These are phyloP conservation scores for Sarcophaga carnaria DNA, from an alignment of 2,888 invertebrate species.

Conservation along the genomic window DNA sequence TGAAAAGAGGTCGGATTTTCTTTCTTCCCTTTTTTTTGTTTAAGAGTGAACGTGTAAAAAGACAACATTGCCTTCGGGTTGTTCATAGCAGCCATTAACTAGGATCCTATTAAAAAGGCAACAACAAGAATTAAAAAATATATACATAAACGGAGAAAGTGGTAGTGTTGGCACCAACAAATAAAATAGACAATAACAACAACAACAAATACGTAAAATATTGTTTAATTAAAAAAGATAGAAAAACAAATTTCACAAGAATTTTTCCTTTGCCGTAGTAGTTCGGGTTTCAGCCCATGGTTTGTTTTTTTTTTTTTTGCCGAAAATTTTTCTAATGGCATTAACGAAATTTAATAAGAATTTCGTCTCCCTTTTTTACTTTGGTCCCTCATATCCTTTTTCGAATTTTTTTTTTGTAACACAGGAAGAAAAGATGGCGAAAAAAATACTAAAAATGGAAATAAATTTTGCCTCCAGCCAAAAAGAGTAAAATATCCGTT, in stretches of 20 bases:
- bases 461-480: not conserved
- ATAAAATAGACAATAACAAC: not conserved
- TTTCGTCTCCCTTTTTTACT: not conserved
- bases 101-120: conserved; percentile 16
- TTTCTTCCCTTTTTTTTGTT: not conserved
- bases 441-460: not conserved
- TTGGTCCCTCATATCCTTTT: not conserved
- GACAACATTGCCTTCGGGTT: not conserved
- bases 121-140: not conserved
- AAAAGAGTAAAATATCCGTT: not conserved
- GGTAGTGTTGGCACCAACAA: not conserved
- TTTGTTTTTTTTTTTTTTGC: not conserved
- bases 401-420: not conserved
- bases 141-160: not conserved
- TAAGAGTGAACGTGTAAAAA: conserved; percentile 11
- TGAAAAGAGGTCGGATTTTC: conserved; percentile 19
- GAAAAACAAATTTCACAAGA: not conserved
- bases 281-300: not conserved
- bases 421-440: not conserved
- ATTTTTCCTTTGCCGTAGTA: not conserved
- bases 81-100: conserved; percentile 20
- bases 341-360: not conserved
- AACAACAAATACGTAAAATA: not conserved
- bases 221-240: conserved; percentile 18
- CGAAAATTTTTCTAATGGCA: not conserved